Evolutionary conservation across 2,888 invertebrate genomes (phyloP), one percentile per base, ranked within the genome.

Genomic region (Pachymerium ferrugineum): DNA sequence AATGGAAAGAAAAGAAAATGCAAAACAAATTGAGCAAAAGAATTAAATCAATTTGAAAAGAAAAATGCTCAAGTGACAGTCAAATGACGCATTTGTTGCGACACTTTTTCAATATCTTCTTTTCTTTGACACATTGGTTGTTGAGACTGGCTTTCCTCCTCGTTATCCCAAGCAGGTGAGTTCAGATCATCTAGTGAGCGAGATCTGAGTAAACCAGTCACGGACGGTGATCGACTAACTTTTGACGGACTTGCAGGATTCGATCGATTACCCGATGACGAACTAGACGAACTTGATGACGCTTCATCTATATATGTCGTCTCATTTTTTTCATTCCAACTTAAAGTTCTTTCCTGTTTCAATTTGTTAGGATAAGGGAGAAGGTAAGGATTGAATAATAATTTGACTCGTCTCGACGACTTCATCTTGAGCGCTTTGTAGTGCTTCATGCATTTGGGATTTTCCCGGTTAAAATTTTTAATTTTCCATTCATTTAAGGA

Each of bases 101-200:
- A 62, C 10, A 73, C 68, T n/a, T 62, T 73, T n/a, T 73, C 73
- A 67, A 73, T 73, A 8, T 73, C 73, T 19, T 73, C 68, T 22
- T 30, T 30, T 5, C 30, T n/a, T 6, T 29, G 38, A 10, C 19
- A 19, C 38, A 22, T 5, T 14, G 10, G 31, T 22, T 25, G 19
- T 16, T 33, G 62, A 10, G 62, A 8, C 28, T 62, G 62, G 12
- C 25, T 62, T 10, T 62, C 62, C 12, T 68, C 35, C 14, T 31
- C 16, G 35, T n/a, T n/a, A n/a, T 73, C 73, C 67, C 73, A 68
- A 16, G 25, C 8, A 8, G 25, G 62, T 19, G 31, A 68, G 14
- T 19, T 35, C 14, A 73, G 31, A 10, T 73, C 29, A 28, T 73
- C 73, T 10, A 73, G 73, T n/a, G 67, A 68, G 8, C 73, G 73